Percentiles rank a stretch among this genome's conserved stretches.
Evolutionary conservation across 2,113 vertebrate genomes (phyloP).

Genomic region (Stomatorhinus ivindoensis): DNA sequence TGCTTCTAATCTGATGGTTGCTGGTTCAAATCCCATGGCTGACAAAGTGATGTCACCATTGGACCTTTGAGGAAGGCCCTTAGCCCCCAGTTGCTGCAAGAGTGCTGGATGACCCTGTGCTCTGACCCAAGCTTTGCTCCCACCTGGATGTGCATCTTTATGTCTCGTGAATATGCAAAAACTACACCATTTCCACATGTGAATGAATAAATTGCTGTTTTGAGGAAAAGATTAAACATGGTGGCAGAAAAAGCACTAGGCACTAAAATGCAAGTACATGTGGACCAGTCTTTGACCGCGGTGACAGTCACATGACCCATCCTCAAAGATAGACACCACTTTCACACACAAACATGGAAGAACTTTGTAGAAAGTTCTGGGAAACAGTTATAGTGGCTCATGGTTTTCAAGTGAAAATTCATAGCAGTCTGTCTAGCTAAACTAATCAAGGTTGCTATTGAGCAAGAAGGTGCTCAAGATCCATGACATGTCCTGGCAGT

Average conservation of each 20-base stretch:
- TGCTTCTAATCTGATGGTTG: not conserved
- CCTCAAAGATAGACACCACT: not conserved
- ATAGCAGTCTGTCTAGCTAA: not conserved
- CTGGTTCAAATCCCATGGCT: not conserved
- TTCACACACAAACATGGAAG: not conserved
- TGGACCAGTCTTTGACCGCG: not conserved
- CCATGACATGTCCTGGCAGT: not conserved
- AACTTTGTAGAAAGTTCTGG: not conserved
- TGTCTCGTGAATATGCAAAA: not conserved
- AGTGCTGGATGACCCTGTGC: not conserved
- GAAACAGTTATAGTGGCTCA: not conserved
- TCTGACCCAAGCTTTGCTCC: not conserved
- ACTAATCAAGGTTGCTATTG: not conserved
- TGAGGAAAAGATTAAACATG: not conserved
- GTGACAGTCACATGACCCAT: not conserved
- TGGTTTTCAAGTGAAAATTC: not conserved
- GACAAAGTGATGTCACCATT: not conserved
- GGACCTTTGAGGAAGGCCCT: not conserved
- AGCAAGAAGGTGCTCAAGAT: not conserved
- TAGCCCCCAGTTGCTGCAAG: not conserved
- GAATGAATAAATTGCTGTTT: not conserved
- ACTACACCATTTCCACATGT: not conserved
- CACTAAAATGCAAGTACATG: not conserved
- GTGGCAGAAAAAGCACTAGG: not conserved
- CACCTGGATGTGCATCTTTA: not conserved